These are phyloP conservation scores for Periophthalmus magnuspinnatus DNA, from an alignment of 2,797 vertebrate species.

Conservation along the genomic window DNA sequence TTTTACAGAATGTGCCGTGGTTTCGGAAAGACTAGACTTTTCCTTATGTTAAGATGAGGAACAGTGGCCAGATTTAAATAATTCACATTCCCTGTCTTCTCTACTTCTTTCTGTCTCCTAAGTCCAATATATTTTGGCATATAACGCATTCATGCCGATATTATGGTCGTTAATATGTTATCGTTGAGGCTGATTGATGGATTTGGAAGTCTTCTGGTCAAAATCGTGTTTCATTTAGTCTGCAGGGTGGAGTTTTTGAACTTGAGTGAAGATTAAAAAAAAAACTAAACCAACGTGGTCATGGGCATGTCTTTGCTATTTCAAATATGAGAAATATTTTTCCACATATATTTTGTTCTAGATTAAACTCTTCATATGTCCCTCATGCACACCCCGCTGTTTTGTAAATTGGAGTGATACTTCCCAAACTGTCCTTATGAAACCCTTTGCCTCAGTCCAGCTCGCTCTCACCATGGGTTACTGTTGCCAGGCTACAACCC, in stretches of 20 bases:
- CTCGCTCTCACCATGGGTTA: constrained; percentile 81
- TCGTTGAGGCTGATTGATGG: constrained; percentile 22
- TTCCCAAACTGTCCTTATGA: constrained; percentile 75
- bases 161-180: constrained; percentile 8
- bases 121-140: background rate
- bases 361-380: constrained; percentile 5
- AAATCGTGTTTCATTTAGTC: constrained; percentile 78
- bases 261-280: constrained; percentile 71
- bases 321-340: constrained; percentile 66
- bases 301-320: constrained; percentile 72
- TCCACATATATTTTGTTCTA: constrained; percentile 40
- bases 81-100: constrained; percentile 39
- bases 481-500: constrained; percentile 84
- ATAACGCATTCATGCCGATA: background rate
- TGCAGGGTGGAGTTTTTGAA: constrained; percentile 71
- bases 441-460: constrained; percentile 67
- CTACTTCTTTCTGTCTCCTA: background rate
- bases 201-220: constrained; percentile 49
- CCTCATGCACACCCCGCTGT: constrained; percentile 13
- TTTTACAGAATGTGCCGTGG: constrained; percentile 15
- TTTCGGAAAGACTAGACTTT: constrained; percentile 19
- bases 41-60: constrained; percentile 26
- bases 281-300: constrained; percentile 75
- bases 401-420: constrained; percentile 63
- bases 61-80: constrained; percentile 49